These are phyloP conservation scores for Carabus problematicus DNA, from an alignment of 2,888 invertebrate species.

Conservation along the genomic window DNA sequence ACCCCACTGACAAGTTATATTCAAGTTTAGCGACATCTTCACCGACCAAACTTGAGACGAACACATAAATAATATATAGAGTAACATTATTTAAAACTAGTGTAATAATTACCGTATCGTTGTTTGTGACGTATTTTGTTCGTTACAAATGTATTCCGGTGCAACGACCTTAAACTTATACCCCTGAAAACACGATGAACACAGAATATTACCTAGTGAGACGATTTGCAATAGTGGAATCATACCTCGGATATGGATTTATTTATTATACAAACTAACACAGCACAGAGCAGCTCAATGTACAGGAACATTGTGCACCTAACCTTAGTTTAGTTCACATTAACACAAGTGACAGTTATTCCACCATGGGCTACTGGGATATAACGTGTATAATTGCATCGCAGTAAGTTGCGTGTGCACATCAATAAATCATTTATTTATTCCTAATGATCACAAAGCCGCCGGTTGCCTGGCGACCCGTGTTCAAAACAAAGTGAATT, in stretches of 20 bases:
- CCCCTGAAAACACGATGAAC: constrained; percentile 23
- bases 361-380: too few relatives aligned
- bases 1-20: constrained; percentile 43
- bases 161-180: constrained; percentile 43
- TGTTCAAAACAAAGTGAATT: too few relatives aligned
- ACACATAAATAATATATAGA: not conserved
- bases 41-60: constrained; percentile 39
- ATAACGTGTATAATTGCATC: too few relatives aligned
- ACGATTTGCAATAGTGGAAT: not conserved
- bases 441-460: too few relatives aligned
- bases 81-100: not conserved
- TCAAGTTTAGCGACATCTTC: constrained; percentile 43
- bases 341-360: not conserved
- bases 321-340: not conserved
- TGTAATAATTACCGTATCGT: constrained; percentile 42
- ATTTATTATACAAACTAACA: not conserved
- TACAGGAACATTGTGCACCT: not conserved
- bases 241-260: not conserved
- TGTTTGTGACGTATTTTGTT: constrained; percentile 34
- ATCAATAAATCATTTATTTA: too few relatives aligned
- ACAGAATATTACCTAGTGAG: not conserved
- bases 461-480: too few relatives aligned
- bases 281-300: not conserved
- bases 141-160: constrained; percentile 43
- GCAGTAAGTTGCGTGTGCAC: too few relatives aligned